phyloP scores from a whole-genome alignment of 2,797 vertebrate species.

The Coluber constrictor region DNA sequence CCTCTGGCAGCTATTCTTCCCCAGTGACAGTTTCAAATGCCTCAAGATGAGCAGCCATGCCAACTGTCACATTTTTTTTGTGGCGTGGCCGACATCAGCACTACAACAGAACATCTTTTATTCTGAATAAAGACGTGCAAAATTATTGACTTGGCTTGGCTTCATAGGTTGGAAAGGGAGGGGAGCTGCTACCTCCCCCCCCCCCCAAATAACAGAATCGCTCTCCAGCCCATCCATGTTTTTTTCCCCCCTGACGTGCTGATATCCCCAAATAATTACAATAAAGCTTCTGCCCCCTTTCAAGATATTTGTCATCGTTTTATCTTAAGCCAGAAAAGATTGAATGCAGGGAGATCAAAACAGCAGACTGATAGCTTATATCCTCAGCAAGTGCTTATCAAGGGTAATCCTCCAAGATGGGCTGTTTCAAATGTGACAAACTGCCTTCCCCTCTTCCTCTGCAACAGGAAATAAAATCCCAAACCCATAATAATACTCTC shows the following conservation, averaged over 20 bases:
- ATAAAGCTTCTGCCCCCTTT: constrained; percentile 47
- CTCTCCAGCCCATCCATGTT: constrained; percentile 6
- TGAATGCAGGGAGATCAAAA: constrained; percentile 55
- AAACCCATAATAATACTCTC: constrained; percentile 16
- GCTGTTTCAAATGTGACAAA: constrained; percentile 35
- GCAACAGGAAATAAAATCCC: constrained; percentile 13
- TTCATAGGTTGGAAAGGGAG: background rate
- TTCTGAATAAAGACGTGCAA: background rate
- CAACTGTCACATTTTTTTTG: constrained; percentile 8
- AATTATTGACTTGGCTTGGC: background rate
- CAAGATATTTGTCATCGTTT: constrained; percentile 60
- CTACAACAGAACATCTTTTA: constrained; percentile 1
- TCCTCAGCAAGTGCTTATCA: constrained; percentile 45
- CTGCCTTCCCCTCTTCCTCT: background rate
- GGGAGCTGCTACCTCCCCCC: background rate
- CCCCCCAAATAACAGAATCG: constrained; percentile 1
- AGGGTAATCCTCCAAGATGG: constrained; percentile 51
- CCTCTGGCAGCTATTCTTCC: constrained; percentile 48
- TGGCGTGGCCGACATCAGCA: constrained; percentile 22
- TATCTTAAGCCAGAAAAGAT: constrained; percentile 49
- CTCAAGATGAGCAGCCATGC: constrained; percentile 13
- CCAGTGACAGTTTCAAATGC: constrained; percentile 42
- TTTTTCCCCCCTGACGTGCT: background rate
- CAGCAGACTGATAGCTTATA: constrained; percentile 41
- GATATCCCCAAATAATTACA: constrained; percentile 46